Evolutionary conservation across 2,888 invertebrate genomes (phyloP), one percentile per base, ranked within the genome.

Genomic region (Stictocephala bisonia): DNA sequence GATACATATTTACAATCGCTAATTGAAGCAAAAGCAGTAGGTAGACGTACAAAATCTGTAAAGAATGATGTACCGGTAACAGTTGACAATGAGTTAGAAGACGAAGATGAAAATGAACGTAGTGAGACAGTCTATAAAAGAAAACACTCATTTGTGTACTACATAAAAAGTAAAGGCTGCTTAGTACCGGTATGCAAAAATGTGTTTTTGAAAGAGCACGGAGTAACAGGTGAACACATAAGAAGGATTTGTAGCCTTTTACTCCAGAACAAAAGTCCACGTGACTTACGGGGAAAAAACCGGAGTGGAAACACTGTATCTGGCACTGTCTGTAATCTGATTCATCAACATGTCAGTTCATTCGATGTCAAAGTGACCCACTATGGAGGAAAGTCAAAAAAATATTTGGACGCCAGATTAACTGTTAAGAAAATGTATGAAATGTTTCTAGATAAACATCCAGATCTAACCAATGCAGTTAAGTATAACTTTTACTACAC

Each of bases 401-500:
- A 31, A 27, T 80, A 80, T 76, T 74, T 80, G 53, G 78, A 79
- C 74, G 77, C 77, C 41, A 40, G 71, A 56, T 76, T 81, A 44
- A 76, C 77, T 66, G 72, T 79, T 18, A 77, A 77, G 60, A 78
- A 64, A 70, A 80, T 80, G 77, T 77, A 80, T 75, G 70, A 71
- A 35, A 75, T 79, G 72, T 80, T 80, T 71, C 27, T 78, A 26
- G 22, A 74, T 70, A 53, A 75, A 72, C 24, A 76, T 72, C 78
- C 77, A 50, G 77, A 80, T 31, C 48, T 80, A 35, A 50, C 73
- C 71, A 71, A 56, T 66, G 48, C 18, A 53, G 75, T 79, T n/a
- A 77, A 78, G 71, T 79, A 79, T 48, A 77, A 78, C 53, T 79
- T 79, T 75, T 80, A 78, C 60, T 70, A 70, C 29, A 72, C 75